phyloP scores from a whole-genome alignment of 2,113 vertebrate species.

The Pterocles orientalis region DNA sequence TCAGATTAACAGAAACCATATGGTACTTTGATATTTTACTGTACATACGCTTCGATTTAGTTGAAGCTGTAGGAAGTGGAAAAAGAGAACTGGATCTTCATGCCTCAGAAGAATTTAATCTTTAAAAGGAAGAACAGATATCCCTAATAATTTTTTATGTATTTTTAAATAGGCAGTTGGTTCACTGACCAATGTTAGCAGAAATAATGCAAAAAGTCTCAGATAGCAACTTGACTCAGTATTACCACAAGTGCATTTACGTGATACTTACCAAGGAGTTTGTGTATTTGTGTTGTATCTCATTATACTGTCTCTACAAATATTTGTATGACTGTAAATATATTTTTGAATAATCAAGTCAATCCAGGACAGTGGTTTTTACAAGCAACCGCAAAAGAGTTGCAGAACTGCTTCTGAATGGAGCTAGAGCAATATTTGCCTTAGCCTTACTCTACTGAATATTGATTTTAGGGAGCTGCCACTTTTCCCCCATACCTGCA shows the following conservation, averaged over 20 bases:
- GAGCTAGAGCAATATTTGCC: not conserved
- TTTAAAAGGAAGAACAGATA: not conserved
- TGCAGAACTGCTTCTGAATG: not conserved
- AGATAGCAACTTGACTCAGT: not conserved
- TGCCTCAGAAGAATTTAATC: not conserved
- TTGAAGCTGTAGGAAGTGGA: not conserved
- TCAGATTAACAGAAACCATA: conserved; percentile 22
- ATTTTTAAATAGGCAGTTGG: not conserved
- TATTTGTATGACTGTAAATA: not conserved
- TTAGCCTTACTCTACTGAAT: not conserved
- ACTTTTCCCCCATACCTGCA: conserved; percentile 70
- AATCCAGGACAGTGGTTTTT: not conserved
- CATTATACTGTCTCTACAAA: not conserved
- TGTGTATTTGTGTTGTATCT: not conserved
- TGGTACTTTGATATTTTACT: not conserved
- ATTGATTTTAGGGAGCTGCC: conserved; percentile 47
- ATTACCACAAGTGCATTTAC: not conserved
- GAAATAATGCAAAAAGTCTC: not conserved
- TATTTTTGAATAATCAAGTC: not conserved
- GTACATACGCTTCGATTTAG: not conserved
- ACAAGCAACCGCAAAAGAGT: not conserved
- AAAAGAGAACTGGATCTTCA: not conserved
- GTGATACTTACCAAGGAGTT: not conserved
- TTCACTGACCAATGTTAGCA: not conserved
- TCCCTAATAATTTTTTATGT: not conserved